Base-by-base conservation (phyloP, 2,797 vertebrate species). In the Malurus leucopterus region DNA sequence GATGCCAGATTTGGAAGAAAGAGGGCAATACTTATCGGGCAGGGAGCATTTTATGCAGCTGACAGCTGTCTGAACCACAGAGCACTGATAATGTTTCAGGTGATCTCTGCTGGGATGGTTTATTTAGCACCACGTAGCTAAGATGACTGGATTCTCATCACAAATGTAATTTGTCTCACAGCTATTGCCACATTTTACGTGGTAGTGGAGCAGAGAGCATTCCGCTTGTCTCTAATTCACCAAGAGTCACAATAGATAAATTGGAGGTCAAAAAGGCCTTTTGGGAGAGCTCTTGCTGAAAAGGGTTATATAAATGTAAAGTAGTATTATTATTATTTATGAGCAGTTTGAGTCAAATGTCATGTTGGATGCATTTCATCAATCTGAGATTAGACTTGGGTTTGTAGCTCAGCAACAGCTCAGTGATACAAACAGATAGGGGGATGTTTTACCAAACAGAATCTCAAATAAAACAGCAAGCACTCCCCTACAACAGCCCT, bases 391-490 rank as follows among this genome's bases (percentile, higher is more conserved):
- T 92, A 95, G 90, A 79, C 30, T 65, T 86, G 51, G 80, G 23
- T 63, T 69, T 72, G 90, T 92, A 93, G 82, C 81, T 95, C 77
- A 71, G 89, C 88, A 92, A 47, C 79, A 74, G 70, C 77, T 90
- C 53, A 27, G 49, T 88, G 75, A 92, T 73, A 91, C 64, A 81
- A 86, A 83, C 46, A 77, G 76, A 89, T 89, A 86, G n/a, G 17
- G 30, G 41, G 72, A 92, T 92, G 86, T 96, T 94, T 95, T 93
- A 93, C 65, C 57, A 91, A 96, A 88, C 86, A 90, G 79, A 96
- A 94, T 92, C 89, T 84, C 79, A 49, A 89, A 86, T 67, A 49
- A 89, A 92, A 92, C 9, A 93, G 51, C 84, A 82, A 91, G 50
- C 24, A 8, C 64, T 62, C 74, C 75, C 74, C 94, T 82, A 86